A percentile compares a stretch with the other conserved stretches of the same genome.
Conservation (phyloP, 2,888 invertebrate species). For the Pyrochroa serraticornis region DNA sequence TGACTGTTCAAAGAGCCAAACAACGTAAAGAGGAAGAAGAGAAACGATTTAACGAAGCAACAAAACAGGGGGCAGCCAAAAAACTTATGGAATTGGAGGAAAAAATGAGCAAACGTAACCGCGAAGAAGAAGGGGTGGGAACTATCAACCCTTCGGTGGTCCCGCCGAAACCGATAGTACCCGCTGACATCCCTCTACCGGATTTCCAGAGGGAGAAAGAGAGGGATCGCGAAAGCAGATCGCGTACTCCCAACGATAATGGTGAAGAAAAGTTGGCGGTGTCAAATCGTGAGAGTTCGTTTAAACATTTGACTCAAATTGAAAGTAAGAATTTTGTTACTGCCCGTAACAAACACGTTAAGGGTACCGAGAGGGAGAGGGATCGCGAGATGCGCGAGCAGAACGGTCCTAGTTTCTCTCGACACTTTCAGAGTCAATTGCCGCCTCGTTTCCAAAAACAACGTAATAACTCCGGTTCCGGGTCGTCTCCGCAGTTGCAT, state of each 20-base stretch:
- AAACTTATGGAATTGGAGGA: slow-evolving; percentile 74
- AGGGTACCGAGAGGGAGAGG: slow-evolving; percentile 43
- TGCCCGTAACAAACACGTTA: slow-evolving; percentile 38
- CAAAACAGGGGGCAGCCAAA: slow-evolving; percentile 66
- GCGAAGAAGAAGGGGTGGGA: slow-evolving; percentile 59
- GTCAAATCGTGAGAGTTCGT: slow-evolving; percentile 42
- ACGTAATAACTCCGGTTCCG: slow-evolving; percentile 59
- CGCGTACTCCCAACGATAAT: slow-evolving; percentile 43
- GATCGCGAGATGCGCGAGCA: slow-evolving; percentile 57
- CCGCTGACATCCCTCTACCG: slow-evolving; percentile 59
- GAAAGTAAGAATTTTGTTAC: slow-evolving; percentile 50
- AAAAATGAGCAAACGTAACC: slow-evolving; percentile 65
- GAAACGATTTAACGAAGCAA: slow-evolving; percentile 71
- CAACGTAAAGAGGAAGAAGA: slow-evolving; percentile 90
- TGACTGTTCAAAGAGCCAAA: slow-evolving; percentile 82
- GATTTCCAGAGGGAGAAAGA: slow-evolving; percentile 62
- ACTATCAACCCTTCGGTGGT: slow-evolving; percentile 55
- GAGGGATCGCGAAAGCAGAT: slow-evolving; percentile 38
- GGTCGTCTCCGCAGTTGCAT: slow-evolving; percentile 45
- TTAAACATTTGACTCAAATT: slow-evolving; percentile 56
- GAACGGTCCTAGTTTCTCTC: slow-evolving; percentile 69
- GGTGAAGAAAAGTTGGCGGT: slow-evolving; percentile 36
- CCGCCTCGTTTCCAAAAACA: slow-evolving; percentile 87
- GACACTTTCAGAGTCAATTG: slow-evolving; percentile 80
- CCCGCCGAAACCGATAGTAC: slow-evolving; percentile 56